Evolutionary conservation across 2,888 invertebrate genomes (phyloP).

Genomic region (Andrena bucephala): DNA sequence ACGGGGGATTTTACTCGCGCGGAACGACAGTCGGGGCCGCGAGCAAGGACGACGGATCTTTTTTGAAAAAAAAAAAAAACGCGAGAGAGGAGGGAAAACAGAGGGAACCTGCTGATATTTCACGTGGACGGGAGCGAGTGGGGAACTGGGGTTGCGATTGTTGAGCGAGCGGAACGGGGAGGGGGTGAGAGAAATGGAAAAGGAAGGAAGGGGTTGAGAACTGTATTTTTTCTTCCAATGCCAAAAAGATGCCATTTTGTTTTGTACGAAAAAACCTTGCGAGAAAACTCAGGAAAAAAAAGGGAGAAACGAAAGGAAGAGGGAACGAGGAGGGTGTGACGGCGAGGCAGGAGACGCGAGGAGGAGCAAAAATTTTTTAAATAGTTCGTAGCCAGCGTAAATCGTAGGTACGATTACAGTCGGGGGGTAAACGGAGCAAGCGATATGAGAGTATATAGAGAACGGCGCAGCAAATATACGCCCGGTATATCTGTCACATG

Average conservation of each 20-base stretch:
- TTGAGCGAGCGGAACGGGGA: constrained; percentile 51
- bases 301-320: constrained; percentile 4
- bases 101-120: constrained; percentile 11
- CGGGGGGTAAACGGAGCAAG: constrained; percentile 54
- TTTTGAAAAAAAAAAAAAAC: neutral
- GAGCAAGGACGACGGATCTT: neutral
- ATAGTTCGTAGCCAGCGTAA: constrained; percentile 73
- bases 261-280: constrained; percentile 81
- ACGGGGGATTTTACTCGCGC: constrained; percentile 73
- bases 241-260: constrained; percentile 85
- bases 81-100: neutral
- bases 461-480: constrained; percentile 61
- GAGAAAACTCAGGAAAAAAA: constrained; percentile 79
- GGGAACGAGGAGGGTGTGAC: constrained; percentile 22
- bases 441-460: constrained; percentile 45
- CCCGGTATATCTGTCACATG: constrained; percentile 81
- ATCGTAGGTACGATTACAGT: constrained; percentile 50
- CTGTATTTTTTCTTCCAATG: constrained; percentile 85
- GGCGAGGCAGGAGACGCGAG: constrained; percentile 26
- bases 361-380: constrained; percentile 70
- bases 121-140: neutral
- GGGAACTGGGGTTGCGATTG: constrained; percentile 5
- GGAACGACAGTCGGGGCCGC: constrained; percentile 13
- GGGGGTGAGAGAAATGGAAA: constrained; percentile 67
- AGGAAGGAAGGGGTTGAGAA: constrained; percentile 78